Conservation (phyloP, 2,888 invertebrate genomes). For the Scaptomyza cyrtandrae region DNA sequence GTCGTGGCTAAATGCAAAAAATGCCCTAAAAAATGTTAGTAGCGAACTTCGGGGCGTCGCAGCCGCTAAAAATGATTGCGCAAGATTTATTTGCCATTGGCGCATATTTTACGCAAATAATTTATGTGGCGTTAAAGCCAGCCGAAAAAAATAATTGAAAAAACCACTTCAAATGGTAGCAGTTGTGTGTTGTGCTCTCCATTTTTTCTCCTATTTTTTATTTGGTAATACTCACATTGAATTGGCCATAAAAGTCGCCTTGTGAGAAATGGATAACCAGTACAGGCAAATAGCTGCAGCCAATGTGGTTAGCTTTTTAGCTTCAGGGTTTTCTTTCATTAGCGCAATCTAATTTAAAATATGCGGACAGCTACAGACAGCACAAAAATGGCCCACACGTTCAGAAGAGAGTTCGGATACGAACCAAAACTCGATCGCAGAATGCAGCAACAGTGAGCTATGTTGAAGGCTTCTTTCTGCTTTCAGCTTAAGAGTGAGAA, state of each 20-base stretch:
- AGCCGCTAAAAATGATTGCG: conserved; percentile 69
- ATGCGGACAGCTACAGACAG: conserved; percentile 25
- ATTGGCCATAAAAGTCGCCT: conserved; percentile 75
- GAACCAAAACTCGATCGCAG: not conserved
- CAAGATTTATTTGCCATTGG: conserved; percentile 81
- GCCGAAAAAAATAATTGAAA: conserved; percentile 73
- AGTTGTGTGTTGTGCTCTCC: conserved; percentile 13
- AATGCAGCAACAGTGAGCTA: conserved; percentile 11
- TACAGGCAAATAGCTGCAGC: conserved; percentile 1
- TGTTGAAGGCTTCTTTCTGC: not conserved
- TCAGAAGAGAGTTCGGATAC: conserved; percentile 3
- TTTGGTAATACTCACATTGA: conserved; percentile 38
- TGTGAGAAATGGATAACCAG: conserved; percentile 66
- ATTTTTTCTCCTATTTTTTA: not conserved
- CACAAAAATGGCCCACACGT: conserved; percentile 41
- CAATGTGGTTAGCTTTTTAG: conserved; percentile 32
- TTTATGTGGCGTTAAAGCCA: conserved; percentile 75
- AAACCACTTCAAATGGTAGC: conserved; percentile 45
- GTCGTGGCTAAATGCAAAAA: conserved; percentile 1
- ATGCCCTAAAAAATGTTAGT: conserved; percentile 29
- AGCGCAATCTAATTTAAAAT: conserved; percentile 67
- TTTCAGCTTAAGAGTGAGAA: conserved; percentile 22
- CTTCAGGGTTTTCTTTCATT: conserved; percentile 55
- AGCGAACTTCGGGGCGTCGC: conserved; percentile 56
- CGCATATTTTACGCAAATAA: conserved; percentile 83